Conservation (phyloP, 2,113 vertebrate genomes). For the Illadopsis cleaveri region DNA sequence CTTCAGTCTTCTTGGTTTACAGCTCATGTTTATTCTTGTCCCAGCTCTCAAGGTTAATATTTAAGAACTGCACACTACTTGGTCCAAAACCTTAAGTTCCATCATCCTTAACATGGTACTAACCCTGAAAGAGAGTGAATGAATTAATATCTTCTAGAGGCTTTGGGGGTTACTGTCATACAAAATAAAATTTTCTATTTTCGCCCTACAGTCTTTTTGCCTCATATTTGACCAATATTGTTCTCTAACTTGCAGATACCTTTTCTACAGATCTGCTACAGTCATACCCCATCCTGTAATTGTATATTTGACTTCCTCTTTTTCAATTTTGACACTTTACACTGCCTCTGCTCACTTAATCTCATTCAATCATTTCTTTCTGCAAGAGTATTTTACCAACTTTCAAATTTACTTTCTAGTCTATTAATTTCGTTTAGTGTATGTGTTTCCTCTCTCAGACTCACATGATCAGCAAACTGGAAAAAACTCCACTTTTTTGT, state of each 20-base stretch:
- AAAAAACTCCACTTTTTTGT: background rate
- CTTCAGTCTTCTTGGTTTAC: background rate
- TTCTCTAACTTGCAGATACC: background rate
- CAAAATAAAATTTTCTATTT: background rate
- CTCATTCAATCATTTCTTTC: background rate
- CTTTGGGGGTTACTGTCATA: fast-evolving
- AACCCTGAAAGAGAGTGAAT: background rate
- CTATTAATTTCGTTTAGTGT: background rate
- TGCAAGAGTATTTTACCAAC: background rate
- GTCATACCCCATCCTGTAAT: background rate
- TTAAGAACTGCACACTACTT: background rate
- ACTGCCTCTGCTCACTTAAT: background rate
- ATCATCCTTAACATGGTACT: background rate
- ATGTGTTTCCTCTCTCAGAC: background rate
- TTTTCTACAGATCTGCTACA: background rate
- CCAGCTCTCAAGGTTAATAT: background rate
- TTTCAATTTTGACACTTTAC: background rate
- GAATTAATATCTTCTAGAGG: background rate
- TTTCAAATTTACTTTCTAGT: background rate
- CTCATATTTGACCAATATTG: background rate
- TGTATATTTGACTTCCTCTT: background rate
- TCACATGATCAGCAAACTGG: background rate
- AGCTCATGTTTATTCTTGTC: background rate
- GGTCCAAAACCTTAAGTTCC: background rate
- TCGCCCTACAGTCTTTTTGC: background rate